Evolutionary conservation across 2,113 vertebrate species (phyloP).

Genomic region (Corydoras maculifer): DNA sequence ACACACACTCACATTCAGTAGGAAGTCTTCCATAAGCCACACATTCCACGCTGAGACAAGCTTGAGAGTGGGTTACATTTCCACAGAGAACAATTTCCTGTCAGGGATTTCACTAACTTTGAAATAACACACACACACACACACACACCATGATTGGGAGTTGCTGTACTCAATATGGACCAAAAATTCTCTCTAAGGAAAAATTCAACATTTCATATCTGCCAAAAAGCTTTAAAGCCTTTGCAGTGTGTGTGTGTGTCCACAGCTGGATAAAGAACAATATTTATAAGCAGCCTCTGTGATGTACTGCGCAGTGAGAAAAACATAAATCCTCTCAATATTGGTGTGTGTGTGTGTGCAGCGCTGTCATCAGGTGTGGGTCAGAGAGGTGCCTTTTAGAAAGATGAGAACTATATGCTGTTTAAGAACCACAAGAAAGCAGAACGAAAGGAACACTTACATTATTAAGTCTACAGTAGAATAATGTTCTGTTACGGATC

Average conservation of each 20-base stretch:
- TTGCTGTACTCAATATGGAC: constrained; percentile 32
- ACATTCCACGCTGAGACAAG: constrained; percentile 43
- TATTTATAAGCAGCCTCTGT: constrained; percentile 11
- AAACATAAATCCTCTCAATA: constrained; percentile 17
- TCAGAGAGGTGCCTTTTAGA: too few relatives aligned
- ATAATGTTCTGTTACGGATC: too few relatives aligned
- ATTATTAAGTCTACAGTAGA: too few relatives aligned
- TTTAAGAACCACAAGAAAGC: too few relatives aligned
- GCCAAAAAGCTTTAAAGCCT: constrained; percentile 34
- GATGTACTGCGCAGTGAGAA: not conserved
- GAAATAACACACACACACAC: constrained; percentile 23
- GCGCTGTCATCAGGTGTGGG: too few relatives aligned
- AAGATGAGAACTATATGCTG: too few relatives aligned
- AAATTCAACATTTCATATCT: constrained; percentile 39
- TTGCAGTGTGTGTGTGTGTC: constrained; percentile 19
- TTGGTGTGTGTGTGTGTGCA: not conserved
- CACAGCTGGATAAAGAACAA: constrained; percentile 7
- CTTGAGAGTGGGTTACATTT: constrained; percentile 46
- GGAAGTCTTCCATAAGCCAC: constrained; percentile 45
- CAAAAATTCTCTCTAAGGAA: constrained; percentile 37
- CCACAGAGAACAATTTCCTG: constrained; percentile 52
- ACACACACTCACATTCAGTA: constrained; percentile 22
- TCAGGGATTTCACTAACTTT: constrained; percentile 30
- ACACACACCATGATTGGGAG: constrained; percentile 32
- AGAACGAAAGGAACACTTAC: too few relatives aligned